A percentile compares a stretch with the other conserved stretches of the same genome.
Evolutionary conservation across 2,113 vertebrate species (phyloP).

Genomic region (Pionites leucogaster): DNA sequence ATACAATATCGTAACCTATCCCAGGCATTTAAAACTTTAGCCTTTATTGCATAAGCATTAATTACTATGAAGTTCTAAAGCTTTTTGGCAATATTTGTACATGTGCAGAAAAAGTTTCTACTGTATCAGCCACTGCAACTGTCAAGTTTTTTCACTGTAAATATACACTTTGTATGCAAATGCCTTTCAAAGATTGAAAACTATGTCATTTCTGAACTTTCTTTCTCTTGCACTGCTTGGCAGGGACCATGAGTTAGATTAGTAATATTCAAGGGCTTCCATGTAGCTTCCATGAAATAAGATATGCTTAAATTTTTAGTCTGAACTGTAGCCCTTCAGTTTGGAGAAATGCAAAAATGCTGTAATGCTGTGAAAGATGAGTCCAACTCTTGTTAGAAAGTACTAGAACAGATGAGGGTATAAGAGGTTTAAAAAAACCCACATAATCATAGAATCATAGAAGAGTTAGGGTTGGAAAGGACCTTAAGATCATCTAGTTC

Average conservation of each 20-base stretch:
- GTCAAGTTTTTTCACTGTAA: not conserved
- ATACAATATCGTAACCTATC: not conserved
- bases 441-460: too few species aligned
- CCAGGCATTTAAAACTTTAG: not conserved
- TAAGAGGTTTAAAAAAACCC: not conserved
- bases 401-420: not conserved
- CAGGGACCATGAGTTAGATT: not conserved
- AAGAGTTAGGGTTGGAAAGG: too few species aligned
- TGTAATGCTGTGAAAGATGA: not conserved
- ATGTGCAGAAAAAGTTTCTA: not conserved
- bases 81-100: not conserved
- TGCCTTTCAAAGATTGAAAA: not conserved
- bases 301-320: not conserved
- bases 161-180: slow-evolving; percentile 8
- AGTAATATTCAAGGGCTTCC: not conserved
- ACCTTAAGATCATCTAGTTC: too few species aligned
- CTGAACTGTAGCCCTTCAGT: not conserved
- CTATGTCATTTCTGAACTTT: not conserved
- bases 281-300: not conserved
- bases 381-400: not conserved
- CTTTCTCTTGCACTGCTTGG: not conserved
- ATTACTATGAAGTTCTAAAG: not conserved
- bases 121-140: not conserved
- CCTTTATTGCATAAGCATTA: not conserved
- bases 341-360: not conserved